These are phyloP conservation scores for Polydrusus pterygomalis DNA, from an alignment of 2,888 invertebrate species.

Conservation along the genomic window DNA sequence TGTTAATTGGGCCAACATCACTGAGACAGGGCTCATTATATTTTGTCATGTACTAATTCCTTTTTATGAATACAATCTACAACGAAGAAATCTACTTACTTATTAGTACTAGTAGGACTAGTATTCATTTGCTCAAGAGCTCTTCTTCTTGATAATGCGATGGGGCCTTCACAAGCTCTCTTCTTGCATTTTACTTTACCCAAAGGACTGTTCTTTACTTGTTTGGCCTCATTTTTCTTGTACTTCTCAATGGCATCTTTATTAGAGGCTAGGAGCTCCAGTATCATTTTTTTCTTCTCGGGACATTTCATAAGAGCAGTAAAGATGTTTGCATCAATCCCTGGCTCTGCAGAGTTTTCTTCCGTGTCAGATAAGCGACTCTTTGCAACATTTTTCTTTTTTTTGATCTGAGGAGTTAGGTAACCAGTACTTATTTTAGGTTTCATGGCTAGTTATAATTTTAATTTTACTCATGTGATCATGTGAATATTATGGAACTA, in stretches of 20 bases:
- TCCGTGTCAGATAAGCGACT: conserved; percentile 22
- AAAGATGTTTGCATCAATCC: conserved; percentile 53
- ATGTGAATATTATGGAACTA: too few species aligned
- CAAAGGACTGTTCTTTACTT: conserved; percentile 30
- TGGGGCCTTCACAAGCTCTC: conserved; percentile 66
- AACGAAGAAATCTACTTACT: conserved; percentile 31
- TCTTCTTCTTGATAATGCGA: conserved; percentile 65
- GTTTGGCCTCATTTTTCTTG: conserved; percentile 53
- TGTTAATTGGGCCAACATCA: too few species aligned
- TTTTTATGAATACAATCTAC: too few species aligned
- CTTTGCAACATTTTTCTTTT: conserved; percentile 24
- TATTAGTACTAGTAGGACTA: conserved; percentile 28
- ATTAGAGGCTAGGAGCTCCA: conserved; percentile 63
- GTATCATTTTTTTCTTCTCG: conserved; percentile 63
- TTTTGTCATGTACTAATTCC: too few species aligned
- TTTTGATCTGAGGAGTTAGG: conserved; percentile 56
- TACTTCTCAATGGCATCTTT: conserved; percentile 62
- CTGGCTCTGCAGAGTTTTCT: background rate
- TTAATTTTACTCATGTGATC: too few species aligned
- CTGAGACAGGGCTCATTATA: too few species aligned
- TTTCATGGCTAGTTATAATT: conserved; percentile 44
- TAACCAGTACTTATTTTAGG: conserved; percentile 59
- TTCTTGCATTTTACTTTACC: conserved; percentile 58
- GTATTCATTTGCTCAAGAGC: conserved; percentile 61
- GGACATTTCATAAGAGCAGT: conserved; percentile 64